Percentiles rank a stretch among this genome's conserved stretches.
Evolutionary conservation across 1,140 invertebrate genomes (phyloP).

Genomic region (Periplaneta americana): DNA sequence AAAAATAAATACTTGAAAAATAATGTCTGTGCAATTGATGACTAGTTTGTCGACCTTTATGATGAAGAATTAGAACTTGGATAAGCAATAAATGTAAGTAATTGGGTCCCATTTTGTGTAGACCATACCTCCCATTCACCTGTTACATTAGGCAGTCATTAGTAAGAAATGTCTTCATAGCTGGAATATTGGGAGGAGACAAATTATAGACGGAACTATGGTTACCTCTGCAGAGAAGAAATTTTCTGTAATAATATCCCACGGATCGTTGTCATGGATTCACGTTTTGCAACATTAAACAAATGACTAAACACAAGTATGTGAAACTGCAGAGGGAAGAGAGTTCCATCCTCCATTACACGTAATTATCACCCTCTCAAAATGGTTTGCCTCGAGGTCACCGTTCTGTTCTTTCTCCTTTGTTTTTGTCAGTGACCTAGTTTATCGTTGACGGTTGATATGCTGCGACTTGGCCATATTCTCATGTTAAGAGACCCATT

Average conservation of each 20-base stretch:
- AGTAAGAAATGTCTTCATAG: too few species aligned
- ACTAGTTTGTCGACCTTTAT: too few species aligned
- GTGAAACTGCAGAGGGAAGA: not conserved
- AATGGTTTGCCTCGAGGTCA: not conserved
- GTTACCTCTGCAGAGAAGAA: not conserved
- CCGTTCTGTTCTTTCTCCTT: not conserved
- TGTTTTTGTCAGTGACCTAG: not conserved
- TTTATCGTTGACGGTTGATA: not conserved
- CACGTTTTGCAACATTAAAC: not conserved
- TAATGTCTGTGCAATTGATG: too few species aligned
- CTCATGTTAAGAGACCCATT: too few species aligned
- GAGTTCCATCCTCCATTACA: not conserved
- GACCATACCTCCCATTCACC: too few species aligned
- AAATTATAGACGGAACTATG: not conserved
- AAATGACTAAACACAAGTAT: not conserved
- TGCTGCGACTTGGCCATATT: not conserved
- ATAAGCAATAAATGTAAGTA: too few species aligned
- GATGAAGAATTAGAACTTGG: too few species aligned
- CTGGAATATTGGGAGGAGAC: not conserved
- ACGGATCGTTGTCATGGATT: not conserved
- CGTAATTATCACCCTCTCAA: not conserved
- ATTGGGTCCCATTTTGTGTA: too few species aligned
- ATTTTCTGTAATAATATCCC: not conserved
- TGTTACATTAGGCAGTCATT: too few species aligned
- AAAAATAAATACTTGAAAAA: too few species aligned